Percentiles rank a stretch among this genome's conserved stretches.
phyloP scores from a whole-genome alignment of 2,888 invertebrate genomes.

The Heterodera filipjevi region DNA sequence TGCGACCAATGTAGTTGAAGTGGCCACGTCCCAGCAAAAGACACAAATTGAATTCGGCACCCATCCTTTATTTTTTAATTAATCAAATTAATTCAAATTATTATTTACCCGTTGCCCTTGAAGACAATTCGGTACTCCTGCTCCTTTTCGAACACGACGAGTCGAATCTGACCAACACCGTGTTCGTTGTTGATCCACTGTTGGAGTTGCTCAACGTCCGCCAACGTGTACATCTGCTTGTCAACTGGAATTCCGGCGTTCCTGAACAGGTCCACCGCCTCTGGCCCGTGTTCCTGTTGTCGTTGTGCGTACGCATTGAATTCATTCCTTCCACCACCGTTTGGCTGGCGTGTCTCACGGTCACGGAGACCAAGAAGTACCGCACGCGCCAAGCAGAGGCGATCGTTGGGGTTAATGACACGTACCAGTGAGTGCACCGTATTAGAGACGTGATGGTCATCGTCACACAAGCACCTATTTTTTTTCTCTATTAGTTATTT shows the following conservation, averaged over 20 bases:
- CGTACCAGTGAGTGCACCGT: neutral
- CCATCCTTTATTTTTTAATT: neutral
- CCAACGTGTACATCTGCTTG: neutral
- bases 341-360: neutral
- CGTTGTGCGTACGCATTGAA: neutral
- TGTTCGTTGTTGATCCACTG: neutral
- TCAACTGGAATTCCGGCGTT: neutral
- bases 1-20: neutral
- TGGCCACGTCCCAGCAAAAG: neutral
- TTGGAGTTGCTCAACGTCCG: neutral
- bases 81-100: neutral
- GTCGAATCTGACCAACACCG: neutral
- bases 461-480: neutral
- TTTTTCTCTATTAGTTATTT: too few species aligned
- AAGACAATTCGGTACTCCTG: slow-evolving; percentile 7
- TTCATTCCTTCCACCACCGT: neutral
- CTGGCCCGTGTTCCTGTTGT: neutral
- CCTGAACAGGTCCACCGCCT: neutral
- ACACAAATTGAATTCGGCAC: neutral
- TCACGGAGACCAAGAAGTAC: neutral
- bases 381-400: neutral
- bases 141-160: slow-evolving; percentile 5
- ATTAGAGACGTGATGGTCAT: neutral
- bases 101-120: neutral
- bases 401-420: neutral